A percentile compares a stretch with the other conserved stretches of the same genome.
These are phyloP conservation scores for Onychostoma macrolepis DNA, from an alignment of 2,113 vertebrate genomes.

Conservation along the genomic window DNA sequence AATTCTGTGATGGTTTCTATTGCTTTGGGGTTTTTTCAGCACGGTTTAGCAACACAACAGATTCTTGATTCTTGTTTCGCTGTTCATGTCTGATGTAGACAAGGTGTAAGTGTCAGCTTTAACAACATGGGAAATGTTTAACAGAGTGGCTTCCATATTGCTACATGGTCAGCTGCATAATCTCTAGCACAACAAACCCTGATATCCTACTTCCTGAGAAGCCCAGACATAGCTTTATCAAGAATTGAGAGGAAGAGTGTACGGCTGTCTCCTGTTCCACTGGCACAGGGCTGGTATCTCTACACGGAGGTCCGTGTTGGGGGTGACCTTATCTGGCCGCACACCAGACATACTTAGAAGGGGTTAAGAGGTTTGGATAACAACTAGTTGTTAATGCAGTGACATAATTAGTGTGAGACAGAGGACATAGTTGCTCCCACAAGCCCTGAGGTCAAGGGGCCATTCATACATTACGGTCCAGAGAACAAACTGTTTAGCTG, in stretches of 20 bases:
- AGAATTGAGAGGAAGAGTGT: constrained; percentile 43
- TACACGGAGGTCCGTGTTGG: constrained; percentile 12
- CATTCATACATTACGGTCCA: constrained; percentile 4
- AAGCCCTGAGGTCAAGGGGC: not conserved
- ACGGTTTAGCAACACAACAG: not conserved
- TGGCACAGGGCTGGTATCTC: constrained; percentile 33
- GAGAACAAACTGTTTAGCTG: not conserved
- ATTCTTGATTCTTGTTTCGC: not conserved
- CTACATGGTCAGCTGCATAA: constrained; percentile 25
- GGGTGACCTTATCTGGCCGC: constrained; percentile 16
- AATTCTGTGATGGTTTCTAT: too few species aligned
- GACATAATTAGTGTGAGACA: constrained; percentile 19
- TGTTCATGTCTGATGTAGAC: not conserved
- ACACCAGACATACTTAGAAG: constrained; percentile 13
- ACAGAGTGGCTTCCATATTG: not conserved
- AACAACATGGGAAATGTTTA: constrained; percentile 7
- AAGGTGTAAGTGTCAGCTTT: not conserved
- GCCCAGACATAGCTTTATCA: constrained; percentile 36
- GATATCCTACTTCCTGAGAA: constrained; percentile 50
- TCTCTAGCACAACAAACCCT: constrained; percentile 16
- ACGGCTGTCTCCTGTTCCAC: constrained; percentile 9
- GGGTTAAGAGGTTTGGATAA: constrained; percentile 37
- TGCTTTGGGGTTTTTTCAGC: too few species aligned
- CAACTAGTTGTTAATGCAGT: constrained; percentile 26
- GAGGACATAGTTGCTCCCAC: not conserved